Evolutionary conservation across 2,797 vertebrate species (phyloP).

Genomic region (Glossophaga mutica): DNA sequence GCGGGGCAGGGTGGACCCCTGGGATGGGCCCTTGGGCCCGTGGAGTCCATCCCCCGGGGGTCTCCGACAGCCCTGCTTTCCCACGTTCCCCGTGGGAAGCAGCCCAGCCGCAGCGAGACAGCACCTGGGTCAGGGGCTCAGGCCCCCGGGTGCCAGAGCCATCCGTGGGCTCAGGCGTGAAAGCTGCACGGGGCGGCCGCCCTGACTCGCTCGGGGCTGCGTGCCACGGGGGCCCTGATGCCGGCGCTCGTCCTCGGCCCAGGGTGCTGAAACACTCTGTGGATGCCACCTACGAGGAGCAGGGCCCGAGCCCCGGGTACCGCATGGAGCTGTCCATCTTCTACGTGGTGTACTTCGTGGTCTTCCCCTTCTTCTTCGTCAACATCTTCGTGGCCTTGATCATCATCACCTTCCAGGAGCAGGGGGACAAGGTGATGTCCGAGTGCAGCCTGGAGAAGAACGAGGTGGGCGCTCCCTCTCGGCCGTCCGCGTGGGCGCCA

Average conservation of each 20-base stretch:
- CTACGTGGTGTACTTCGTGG: conserved; percentile 98
- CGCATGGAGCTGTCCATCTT: conserved; percentile 98
- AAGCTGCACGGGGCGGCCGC: fast-evolving
- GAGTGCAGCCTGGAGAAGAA: conserved; percentile 99
- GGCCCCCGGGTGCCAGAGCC: fast-evolving
- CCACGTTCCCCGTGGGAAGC: fast-evolving
- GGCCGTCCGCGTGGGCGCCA: no score
- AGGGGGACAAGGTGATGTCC: conserved; percentile 97
- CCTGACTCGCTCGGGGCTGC: background rate
- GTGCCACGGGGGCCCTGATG: background rate
- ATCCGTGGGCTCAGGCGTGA: background rate
- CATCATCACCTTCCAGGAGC: conserved; percentile 99
- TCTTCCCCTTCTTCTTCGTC: conserved; percentile 99
- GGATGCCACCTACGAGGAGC: conserved; percentile 95
- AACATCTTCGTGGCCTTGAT: conserved; percentile 99
- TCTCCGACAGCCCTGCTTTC: background rate
- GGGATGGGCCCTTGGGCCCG: background rate
- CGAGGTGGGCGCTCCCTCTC: conserved; percentile 76
- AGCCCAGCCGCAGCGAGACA: fast-evolving
- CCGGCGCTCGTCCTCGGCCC: conserved; percentile 55
- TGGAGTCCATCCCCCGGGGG: no score
- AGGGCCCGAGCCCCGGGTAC: conserved; percentile 95
- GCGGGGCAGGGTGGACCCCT: background rate
- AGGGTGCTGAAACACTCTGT: conserved; percentile 98
- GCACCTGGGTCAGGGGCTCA: background rate